Evolutionary conservation across 2,113 vertebrate species (phyloP), one percentile per base, ranked within the genome.

Genomic region (Oreochromis aureus): DNA sequence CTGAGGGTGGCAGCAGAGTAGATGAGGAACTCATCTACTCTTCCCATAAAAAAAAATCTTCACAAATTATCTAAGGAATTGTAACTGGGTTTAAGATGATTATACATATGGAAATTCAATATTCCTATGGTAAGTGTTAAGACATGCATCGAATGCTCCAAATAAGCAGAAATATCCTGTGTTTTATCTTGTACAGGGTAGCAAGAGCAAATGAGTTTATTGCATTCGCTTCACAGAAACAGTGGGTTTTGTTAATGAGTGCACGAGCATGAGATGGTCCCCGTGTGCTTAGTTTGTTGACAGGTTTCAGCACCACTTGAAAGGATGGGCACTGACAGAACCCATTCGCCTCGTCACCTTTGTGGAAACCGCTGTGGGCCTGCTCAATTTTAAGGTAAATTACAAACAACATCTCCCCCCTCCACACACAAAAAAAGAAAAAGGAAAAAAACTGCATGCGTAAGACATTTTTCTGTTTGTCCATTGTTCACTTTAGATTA

Each of bases 301-400:
- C 95, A 98, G 97, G 96, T 99, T 99, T 97, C 96, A 95, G 88
- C 95, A 91, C 92, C 94, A 97, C 94, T 97, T 98, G 95, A 98
- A 98, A 97, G 97, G 97, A 95, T 97, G 97, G 95, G 93, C 96
- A 91, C 97, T 98, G 96, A 95, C 96, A 94, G 97, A 98, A 93
- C 98, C 98, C 93, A 94, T 99, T 94, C 97, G 98, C 96, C 97
- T 99, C 95, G 97, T 99, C 96, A 98, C 98, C 95, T 99, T 99
- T 96, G 98, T 99, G 97, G 99, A 99, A 97, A 99, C 97, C 53
- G 98, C 99, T 93, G 94, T 97, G 96, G 98, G 99, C 91, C 97
- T 99, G 95, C 98, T 99, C 94, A 98, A 98, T 97, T 98, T 99
- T 96, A 98, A 99, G 99, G 99, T 99, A 98, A 98, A 94, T 95